Base-by-base conservation (phyloP, 2,797 vertebrate genomes). In the Picus viridis region DNA sequence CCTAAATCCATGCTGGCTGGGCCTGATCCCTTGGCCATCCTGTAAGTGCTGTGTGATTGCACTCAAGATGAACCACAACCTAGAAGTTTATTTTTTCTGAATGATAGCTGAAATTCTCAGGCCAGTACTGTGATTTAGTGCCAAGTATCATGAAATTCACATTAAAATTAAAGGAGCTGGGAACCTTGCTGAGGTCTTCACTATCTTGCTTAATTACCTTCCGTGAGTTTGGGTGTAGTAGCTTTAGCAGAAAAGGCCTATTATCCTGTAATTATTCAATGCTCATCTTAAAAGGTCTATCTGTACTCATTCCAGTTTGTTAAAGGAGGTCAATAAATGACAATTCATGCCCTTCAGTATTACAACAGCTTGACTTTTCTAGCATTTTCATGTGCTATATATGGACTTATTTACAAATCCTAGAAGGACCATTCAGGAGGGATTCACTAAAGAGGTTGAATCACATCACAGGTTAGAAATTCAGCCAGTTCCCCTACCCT, bases 201-300 rank as follows among this genome's bases (percentile, higher is more conserved):
- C 13, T 58, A 62, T 71, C 90, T 91, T 59, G 32, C 16, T 86
- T 76, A 65, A 67, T 78, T 15, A 62, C 57, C 10, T 45, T 87
- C 53, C 16, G 3, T 62, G 41, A 36, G 45, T 62, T 53, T 24
- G 81, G 12, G 9, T 80, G 19, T 67, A 67, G 22, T 69, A 69
- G 9, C 77, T 93, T 76, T 69, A 86, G 81, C 29, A 83, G 32
- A 26, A 84, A 88, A 70, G 16, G 36, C 12, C 26, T 53, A 72
- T 91, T 90, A 74, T 32, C 77, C 30, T 45, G 62, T 63, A 88
- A 85, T 93, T 92, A 81, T n/a, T 83, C 29, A 41, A 45, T 24
- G 9, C 80, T 90, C 59, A 4, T 76, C 49, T 74, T 78, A 82
- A 75, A 95, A 62, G 1, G 0, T 7, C 27, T 53, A 71, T 36